Percentiles rank a stretch among this genome's conserved stretches.
Evolutionary conservation across 2,888 invertebrate species (phyloP).

Genomic region (Tridacna crocea): DNA sequence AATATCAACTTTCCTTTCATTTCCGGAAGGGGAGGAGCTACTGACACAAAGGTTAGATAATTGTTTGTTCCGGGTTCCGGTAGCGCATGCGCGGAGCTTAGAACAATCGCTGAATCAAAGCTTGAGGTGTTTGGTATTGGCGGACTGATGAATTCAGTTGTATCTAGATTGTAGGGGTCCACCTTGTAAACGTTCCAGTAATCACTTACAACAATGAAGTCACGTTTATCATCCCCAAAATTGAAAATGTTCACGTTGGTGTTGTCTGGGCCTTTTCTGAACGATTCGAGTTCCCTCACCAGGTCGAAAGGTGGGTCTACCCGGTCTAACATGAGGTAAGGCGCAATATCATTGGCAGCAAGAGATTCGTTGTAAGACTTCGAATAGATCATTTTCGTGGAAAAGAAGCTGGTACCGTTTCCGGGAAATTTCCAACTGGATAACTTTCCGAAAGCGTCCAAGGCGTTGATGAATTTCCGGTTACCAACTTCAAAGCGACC

Average conservation of each 20-base stretch:
- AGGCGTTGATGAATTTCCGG: constrained; percentile 69
- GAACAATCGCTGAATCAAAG: constrained; percentile 32
- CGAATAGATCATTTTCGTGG: constrained; percentile 71
- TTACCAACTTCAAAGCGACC: constrained; percentile 75
- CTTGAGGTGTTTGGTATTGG: constrained; percentile 35
- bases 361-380: constrained; percentile 71
- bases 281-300: constrained; percentile 60
- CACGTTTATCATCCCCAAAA: constrained; percentile 46
- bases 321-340: constrained; percentile 72
- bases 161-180: constrained; percentile 64
- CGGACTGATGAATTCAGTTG: constrained; percentile 59
- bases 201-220: constrained; percentile 76
- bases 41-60: constrained; percentile 71
- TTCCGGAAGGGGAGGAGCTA: constrained; percentile 66
- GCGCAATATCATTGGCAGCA: constrained; percentile 68
- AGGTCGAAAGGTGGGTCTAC: constrained; percentile 70
- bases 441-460: constrained; percentile 78
- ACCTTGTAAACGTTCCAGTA: constrained; percentile 78
- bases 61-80: constrained; percentile 72
- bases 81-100: constrained; percentile 78
- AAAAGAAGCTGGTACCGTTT: constrained; percentile 67
- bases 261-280: constrained; percentile 76
- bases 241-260: constrained; percentile 77
- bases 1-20: constrained; percentile 63
- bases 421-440: constrained; percentile 72